A percentile compares a stretch with the other conserved stretches of the same genome.
These are phyloP conservation scores for Sebastes hopkinsi DNA, from an alignment of 2,797 vertebrate species.

Conservation along the genomic window DNA sequence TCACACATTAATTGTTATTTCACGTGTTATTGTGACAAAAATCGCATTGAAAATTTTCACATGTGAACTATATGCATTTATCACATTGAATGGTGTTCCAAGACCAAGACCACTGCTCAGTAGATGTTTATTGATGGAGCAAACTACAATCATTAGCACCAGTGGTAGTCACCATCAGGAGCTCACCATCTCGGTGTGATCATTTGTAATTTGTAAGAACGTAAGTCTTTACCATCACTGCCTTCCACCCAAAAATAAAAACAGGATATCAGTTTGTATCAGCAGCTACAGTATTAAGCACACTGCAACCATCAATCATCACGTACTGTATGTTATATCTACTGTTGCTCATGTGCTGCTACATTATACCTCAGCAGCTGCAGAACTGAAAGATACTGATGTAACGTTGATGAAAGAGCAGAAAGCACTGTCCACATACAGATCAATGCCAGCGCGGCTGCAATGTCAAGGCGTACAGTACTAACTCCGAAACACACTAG, in stretches of 20 bases:
- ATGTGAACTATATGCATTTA: no score
- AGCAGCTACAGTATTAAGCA: background rate
- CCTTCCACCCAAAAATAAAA: background rate
- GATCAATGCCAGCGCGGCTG: conserved; percentile 35
- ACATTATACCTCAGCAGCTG: conserved; percentile 6
- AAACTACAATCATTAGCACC: background rate
- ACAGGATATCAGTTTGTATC: background rate
- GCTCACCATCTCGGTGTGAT: background rate
- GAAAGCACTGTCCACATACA: conserved; percentile 41
- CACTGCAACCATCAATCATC: background rate
- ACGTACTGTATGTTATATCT: background rate
- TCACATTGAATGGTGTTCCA: background rate
- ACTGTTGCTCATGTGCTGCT: background rate
- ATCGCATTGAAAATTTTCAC: no score
- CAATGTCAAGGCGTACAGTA: conserved; percentile 2
- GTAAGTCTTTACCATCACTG: background rate
- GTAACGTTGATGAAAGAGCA: conserved; percentile 66
- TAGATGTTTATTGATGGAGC: background rate
- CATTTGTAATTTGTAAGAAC: background rate
- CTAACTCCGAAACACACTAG: background rate
- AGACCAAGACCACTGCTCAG: background rate
- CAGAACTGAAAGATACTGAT: conserved; percentile 48
- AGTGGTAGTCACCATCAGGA: background rate
- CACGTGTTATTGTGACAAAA: no score
- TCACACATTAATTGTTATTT: background rate